A percentile compares a stretch with the other conserved stretches of the same genome.
phyloP scores from a whole-genome alignment of 2,797 vertebrate genomes.

The Protonibea diacanthus region DNA sequence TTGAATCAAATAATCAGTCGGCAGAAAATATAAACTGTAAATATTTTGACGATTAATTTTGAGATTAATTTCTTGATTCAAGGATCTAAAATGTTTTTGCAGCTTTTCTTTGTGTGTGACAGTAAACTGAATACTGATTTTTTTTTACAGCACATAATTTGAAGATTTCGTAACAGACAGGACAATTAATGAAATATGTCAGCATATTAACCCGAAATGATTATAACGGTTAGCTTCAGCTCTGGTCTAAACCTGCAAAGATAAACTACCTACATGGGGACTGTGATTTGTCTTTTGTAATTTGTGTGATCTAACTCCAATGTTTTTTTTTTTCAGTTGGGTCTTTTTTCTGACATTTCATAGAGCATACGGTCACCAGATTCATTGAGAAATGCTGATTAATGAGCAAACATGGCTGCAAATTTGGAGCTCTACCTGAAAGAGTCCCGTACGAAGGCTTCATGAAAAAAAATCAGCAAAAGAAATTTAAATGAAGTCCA shows the following conservation, averaged over 20 bases:
- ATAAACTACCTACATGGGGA: neutral
- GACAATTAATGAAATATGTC: neutral
- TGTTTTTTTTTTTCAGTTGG: too few species aligned
- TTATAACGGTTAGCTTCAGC: neutral
- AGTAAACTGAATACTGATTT: neutral
- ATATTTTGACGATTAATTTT: conserved; percentile 8
- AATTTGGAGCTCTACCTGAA: neutral
- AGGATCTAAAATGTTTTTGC: neutral
- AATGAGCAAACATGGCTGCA: neutral
- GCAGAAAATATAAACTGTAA: conserved; percentile 3
- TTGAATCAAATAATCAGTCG: neutral
- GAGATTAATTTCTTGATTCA: neutral
- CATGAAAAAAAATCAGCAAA: neutral
- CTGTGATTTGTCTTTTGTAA: neutral
- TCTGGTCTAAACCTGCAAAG: neutral
- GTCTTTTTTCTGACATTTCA: neutral
- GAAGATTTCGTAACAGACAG: neutral
- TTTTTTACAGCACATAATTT: too few species aligned
- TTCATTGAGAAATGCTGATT: neutral
- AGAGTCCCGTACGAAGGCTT: neutral
- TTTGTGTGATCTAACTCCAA: neutral
- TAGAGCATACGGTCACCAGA: neutral
- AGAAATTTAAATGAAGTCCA: conserved; percentile 1
- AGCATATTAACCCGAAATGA: neutral
- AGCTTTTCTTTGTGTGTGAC: neutral